Conservation (phyloP, 2,888 invertebrate genomes). For the Xestia xanthographa region DNA sequence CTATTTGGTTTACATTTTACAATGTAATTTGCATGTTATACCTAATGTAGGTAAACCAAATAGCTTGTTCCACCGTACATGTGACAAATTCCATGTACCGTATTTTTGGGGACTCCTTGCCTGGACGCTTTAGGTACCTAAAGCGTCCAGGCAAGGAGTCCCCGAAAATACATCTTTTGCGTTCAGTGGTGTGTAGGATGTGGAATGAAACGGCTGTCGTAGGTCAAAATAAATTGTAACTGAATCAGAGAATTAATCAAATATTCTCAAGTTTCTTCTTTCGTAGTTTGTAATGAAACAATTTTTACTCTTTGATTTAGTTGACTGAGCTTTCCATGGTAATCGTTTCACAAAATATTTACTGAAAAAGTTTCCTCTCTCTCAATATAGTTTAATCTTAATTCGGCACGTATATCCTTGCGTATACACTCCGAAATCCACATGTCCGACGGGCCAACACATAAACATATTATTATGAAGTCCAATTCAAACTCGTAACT, state of each 20-base stretch:
- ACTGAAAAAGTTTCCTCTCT: not conserved
- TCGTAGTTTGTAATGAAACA: not conserved
- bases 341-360: not conserved
- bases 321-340: not conserved
- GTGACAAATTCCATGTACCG: no score
- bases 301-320: not conserved
- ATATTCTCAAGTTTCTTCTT: not conserved
- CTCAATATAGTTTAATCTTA: not conserved
- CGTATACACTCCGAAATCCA: not conserved
- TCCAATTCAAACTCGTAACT: conserved; percentile 46
- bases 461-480: conserved; percentile 19
- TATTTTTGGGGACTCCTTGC: no score
- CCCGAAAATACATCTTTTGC: no score
- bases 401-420: not conserved
- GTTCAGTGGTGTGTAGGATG: not conserved
- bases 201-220: not conserved
- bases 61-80: no score
- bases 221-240: not conserved
- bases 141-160: no score
- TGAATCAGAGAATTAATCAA: not conserved
- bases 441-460: not conserved
- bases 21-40: no score
- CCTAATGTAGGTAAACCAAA: no score
- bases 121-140: no score
- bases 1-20: no score